Conservation (phyloP, 1,140 invertebrate genomes). For the Frieseomelitta varia region DNA sequence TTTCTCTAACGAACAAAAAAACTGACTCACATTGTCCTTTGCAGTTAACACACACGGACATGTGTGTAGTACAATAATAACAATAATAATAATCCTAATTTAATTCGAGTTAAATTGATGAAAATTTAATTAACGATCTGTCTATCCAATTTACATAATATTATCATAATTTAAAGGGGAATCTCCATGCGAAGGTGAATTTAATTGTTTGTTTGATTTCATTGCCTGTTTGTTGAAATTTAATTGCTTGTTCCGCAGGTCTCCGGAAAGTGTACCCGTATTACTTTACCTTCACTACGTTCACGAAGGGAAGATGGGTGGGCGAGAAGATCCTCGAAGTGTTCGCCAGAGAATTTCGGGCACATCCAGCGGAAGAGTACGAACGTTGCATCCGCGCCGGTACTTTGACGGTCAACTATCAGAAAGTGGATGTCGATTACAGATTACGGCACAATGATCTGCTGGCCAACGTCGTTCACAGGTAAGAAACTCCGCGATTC, state of each 20-base stretch:
- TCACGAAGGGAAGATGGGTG: slow-evolving; percentile 98
- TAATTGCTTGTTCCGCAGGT: slow-evolving; percentile 83
- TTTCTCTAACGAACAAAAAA: no score
- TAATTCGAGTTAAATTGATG: background rate
- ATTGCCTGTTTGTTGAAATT: background rate
- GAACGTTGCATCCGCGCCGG: slow-evolving; percentile 95
- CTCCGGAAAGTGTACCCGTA: slow-evolving; percentile 99
- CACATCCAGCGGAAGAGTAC: slow-evolving; percentile 95
- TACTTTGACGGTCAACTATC: slow-evolving; percentile 96
- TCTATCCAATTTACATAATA: background rate
- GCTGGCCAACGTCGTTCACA: slow-evolving; percentile 96
- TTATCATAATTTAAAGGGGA: background rate
- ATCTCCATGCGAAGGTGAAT: background rate
- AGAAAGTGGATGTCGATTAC: slow-evolving; percentile 95
- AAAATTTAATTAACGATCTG: background rate
- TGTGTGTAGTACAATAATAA: no score
- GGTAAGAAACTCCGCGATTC: slow-evolving; percentile 83
- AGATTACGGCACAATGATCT: slow-evolving; percentile 96
- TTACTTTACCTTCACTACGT: slow-evolving; percentile 98
- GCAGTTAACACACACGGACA: no score
- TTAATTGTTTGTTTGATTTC: background rate
- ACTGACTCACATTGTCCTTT: no score
- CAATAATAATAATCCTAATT: no score
- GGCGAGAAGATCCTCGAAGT: slow-evolving; percentile 97
- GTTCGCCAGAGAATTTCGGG: slow-evolving; percentile 95